These are phyloP conservation scores for Orthonyx spaldingii DNA, from an alignment of 2,113 vertebrate genomes.

Conservation along the genomic window DNA sequence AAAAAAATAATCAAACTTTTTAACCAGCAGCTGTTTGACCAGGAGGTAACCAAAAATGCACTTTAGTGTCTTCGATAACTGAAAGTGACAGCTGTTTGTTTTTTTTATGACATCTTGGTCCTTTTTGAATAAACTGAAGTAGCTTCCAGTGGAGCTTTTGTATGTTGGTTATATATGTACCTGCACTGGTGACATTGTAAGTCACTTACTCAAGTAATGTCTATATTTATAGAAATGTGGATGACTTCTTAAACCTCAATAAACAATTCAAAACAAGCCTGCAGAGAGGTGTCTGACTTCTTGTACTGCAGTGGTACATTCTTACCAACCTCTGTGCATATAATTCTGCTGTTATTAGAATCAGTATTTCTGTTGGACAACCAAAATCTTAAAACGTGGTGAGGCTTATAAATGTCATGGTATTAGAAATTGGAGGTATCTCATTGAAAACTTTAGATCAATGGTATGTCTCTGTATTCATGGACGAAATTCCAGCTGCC, in stretches of 20 bases:
- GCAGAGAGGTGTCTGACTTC: conserved; percentile 58
- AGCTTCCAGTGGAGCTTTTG: conserved; percentile 72
- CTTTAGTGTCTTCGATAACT: conserved; percentile 68
- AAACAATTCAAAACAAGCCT: conserved; percentile 70
- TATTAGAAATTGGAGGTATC: background rate
- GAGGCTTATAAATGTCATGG: background rate
- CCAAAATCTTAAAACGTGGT: background rate
- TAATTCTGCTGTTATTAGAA: background rate
- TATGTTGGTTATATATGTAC: conserved; percentile 73
- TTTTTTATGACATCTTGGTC: conserved; percentile 49
- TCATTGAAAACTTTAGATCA: background rate
- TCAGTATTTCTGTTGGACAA: background rate
- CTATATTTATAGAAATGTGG: conserved; percentile 79
- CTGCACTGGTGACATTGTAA: conserved; percentile 73
- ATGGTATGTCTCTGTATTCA: background rate
- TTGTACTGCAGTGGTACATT: background rate
- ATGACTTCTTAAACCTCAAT: conserved; percentile 73
- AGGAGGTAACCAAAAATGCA: conserved; percentile 71
- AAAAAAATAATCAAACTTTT: conserved; percentile 13
- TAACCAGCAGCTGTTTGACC: conserved; percentile 59
- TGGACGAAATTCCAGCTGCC: background rate
- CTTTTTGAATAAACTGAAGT: conserved; percentile 69
- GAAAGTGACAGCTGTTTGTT: conserved; percentile 59
- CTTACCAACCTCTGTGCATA: background rate
- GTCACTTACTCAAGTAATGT: conserved; percentile 74